phyloP scores from a whole-genome alignment of 2,888 invertebrate genomes.

The Cynaeus angustus region DNA sequence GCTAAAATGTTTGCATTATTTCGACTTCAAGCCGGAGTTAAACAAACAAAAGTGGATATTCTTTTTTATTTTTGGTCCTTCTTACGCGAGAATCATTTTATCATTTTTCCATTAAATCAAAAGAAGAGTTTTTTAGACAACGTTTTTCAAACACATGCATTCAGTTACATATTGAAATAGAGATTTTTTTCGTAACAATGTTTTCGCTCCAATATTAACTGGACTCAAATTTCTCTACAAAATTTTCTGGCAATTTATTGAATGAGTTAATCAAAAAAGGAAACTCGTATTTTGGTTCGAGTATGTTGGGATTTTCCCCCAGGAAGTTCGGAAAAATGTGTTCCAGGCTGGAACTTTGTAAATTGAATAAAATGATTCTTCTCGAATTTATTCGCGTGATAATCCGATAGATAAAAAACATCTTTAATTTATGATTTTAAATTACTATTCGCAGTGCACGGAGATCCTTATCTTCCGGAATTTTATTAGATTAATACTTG shows the following conservation, averaged over 20 bases:
- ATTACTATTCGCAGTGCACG: too few relatives aligned
- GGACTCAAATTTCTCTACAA: too few relatives aligned
- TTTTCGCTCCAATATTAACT: too few relatives aligned
- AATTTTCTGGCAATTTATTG: too few relatives aligned
- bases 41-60: constrained; percentile 20
- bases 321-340: constrained; percentile 8
- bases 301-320: too few relatives aligned
- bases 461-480: too few relatives aligned
- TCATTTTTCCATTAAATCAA: not conserved
- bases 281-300: constrained; percentile 18
- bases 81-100: not conserved
- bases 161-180: too few relatives aligned
- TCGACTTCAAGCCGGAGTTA: constrained; percentile 13
- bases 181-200: too few relatives aligned
- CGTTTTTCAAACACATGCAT: not conserved
- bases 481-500: too few relatives aligned
- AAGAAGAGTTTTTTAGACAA: not conserved
- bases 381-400: constrained; percentile 33
- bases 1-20: constrained; percentile 23
- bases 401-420: constrained; percentile 12
- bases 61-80: constrained; percentile 1
- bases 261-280: constrained; percentile 1
- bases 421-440: too few relatives aligned
- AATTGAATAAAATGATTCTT: constrained; percentile 18
- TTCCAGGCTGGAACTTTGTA: constrained; percentile 9